phyloP scores from a whole-genome alignment of 2,113 vertebrate species.

The Scomber japonicus region DNA sequence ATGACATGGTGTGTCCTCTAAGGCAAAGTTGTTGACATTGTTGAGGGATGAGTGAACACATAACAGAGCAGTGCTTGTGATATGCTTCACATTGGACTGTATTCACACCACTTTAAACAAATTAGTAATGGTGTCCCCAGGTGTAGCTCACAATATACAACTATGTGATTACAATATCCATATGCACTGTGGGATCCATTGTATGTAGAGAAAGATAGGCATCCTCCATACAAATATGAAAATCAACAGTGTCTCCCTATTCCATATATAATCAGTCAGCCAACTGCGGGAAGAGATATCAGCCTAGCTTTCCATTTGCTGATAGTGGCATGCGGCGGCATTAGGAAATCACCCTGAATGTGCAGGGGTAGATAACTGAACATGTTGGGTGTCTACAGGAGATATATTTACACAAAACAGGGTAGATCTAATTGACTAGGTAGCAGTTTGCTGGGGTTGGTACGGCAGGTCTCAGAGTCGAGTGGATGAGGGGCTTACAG shows the following conservation, averaged over 20 bases:
- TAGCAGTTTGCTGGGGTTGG: constrained; percentile 74
- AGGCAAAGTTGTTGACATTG: constrained; percentile 75
- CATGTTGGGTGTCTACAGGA: constrained; percentile 71
- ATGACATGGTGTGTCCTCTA: constrained; percentile 75
- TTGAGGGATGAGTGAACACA: constrained; percentile 57
- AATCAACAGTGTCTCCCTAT: constrained; percentile 67
- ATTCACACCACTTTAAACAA: constrained; percentile 76
- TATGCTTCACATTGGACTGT: constrained; percentile 59
- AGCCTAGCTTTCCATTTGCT: constrained; percentile 80
- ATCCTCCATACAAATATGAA: constrained; percentile 80
- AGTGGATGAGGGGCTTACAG: constrained; percentile 74
- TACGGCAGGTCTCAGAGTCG: constrained; percentile 68
- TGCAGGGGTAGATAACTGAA: constrained; percentile 81
- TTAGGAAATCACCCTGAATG: constrained; percentile 82
- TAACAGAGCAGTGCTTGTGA: constrained; percentile 51
- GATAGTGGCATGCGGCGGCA: constrained; percentile 74
- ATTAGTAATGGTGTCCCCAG: constrained; percentile 82
- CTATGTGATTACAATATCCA: constrained; percentile 78
- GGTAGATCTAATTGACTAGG: constrained; percentile 82
- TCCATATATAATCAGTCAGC: constrained; percentile 76
- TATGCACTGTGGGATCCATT: constrained; percentile 68
- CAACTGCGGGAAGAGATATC: constrained; percentile 76
- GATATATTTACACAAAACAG: constrained; percentile 79
- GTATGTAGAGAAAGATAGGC: constrained; percentile 71
- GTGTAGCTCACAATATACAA: constrained; percentile 70